These are phyloP conservation scores for Vanessa tameamea DNA, from an alignment of 1,140 invertebrate genomes.

Conservation along the genomic window DNA sequence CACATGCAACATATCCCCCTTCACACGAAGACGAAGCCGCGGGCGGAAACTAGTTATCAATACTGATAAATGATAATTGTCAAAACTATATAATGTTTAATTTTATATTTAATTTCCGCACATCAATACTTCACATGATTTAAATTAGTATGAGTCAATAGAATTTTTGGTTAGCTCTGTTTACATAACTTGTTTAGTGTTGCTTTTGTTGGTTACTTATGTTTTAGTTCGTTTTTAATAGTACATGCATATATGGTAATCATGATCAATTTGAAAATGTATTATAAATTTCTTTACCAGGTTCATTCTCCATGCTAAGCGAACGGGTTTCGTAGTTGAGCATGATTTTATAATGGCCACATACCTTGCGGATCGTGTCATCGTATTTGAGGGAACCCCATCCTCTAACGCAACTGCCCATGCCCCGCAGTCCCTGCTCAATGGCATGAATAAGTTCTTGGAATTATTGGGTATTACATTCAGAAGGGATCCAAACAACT, in stretches of 20 bases:
- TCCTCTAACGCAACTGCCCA: slow-evolving; percentile 94
- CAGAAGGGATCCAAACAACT: slow-evolving; percentile 99
- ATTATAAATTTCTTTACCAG: slow-evolving; percentile 76
- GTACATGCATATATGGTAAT: background rate
- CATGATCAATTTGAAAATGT: background rate
- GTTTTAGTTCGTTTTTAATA: too few species aligned
- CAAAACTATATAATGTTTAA: too few species aligned
- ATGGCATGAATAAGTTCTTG: slow-evolving; percentile 99
- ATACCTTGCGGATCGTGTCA: slow-evolving; percentile 98
- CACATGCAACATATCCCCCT: too few species aligned
- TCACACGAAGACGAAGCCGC: too few species aligned
- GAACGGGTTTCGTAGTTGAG: slow-evolving; percentile 99
- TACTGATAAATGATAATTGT: too few species aligned
- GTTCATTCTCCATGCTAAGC: slow-evolving; percentile 99
- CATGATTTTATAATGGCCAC: slow-evolving; percentile 99
- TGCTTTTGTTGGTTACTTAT: too few species aligned
- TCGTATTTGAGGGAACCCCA: slow-evolving; percentile 98
- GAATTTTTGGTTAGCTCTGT: too few species aligned
- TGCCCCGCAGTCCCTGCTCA: slow-evolving; percentile 95
- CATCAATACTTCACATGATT: too few species aligned
- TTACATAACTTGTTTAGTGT: too few species aligned
- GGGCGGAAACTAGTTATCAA: too few species aligned
- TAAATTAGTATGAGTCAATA: too few species aligned
- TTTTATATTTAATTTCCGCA: too few species aligned
- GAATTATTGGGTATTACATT: slow-evolving; percentile 99